Conservation (phyloP, 2,888 invertebrate species). For the Lasioglossum leucozonium region DNA sequence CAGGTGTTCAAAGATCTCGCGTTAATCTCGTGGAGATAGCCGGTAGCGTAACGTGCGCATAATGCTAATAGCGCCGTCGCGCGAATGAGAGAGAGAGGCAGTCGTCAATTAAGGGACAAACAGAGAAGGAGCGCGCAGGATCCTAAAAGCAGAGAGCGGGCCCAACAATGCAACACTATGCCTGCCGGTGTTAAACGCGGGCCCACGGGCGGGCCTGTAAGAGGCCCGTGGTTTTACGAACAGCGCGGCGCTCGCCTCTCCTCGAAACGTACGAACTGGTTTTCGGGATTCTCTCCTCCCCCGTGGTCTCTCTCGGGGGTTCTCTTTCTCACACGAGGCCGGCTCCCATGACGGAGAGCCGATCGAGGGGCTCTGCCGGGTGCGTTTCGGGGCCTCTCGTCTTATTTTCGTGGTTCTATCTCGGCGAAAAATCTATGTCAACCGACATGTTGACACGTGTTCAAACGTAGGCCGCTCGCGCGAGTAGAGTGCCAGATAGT, state of each 20-base stretch:
- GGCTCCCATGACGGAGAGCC: conserved; percentile 60
- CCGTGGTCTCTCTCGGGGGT: conserved; percentile 30
- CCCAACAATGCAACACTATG: conserved; percentile 64
- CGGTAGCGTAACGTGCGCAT: neutral
- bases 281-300: conserved; percentile 67
- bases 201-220: conserved; percentile 47
- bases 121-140: conserved; percentile 25
- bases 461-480: conserved; percentile 73
- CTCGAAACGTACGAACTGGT: conserved; percentile 75
- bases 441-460: conserved; percentile 82
- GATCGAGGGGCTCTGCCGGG: conserved; percentile 70
- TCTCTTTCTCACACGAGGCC: conserved; percentile 60
- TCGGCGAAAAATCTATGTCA: conserved; percentile 82
- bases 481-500: conserved; percentile 27
- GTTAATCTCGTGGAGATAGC: neutral
- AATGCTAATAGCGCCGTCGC: conserved; percentile 4
- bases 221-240: conserved; percentile 56
- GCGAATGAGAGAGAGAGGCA: conserved; percentile 25
- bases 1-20: neutral
- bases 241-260: conserved; percentile 44
- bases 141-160: conserved; percentile 45
- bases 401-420: conserved; percentile 76
- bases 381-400: conserved; percentile 62
- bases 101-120: conserved; percentile 67
- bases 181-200: conserved; percentile 73